Evolutionary conservation across 2,797 vertebrate species (phyloP), one percentile per base, ranked within the genome.

Genomic region (Anguilla obscura): DNA sequence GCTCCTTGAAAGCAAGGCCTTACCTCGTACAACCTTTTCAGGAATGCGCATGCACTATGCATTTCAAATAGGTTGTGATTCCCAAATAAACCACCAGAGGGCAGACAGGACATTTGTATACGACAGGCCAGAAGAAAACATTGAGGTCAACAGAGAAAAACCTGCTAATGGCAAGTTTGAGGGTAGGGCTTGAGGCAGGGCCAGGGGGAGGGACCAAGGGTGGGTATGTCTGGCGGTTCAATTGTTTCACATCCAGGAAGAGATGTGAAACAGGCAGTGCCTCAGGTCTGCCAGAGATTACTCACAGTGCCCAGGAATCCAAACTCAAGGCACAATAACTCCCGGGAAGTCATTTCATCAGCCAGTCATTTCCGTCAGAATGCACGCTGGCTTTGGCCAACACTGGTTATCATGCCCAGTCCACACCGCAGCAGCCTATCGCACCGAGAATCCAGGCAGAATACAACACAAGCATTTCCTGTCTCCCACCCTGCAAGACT

Each of bases 271-370:
- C 8, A n/a, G 45, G 7, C 45, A 8, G 21, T n/a, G 24, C 40
- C 7, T 82, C 40, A 36, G 6, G 21, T 50, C 40, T 50, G 79
- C 79, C 79, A 82, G 79, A 82, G 18, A 50, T 82, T 82, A 48
- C 79, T 82, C 79, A 82, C 45, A 24, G 79, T 82, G 45, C 79
- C 45, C 79, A 82, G 79, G 79, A 82, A 82, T 82, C 79, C 45
- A 33, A n/a, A 21, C 33, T 14, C 76, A 80, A 74, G 24, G n/a
- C 36, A 45, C 40, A 80, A 48, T 45, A 45, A 80, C 40, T 24
- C 40, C 36, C 69, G 14, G 9, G 66, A 10, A 74, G 14, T 2
- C 33, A 76, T 76, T 50, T 50, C 45, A 50, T 82, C 79, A 50
- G 79, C 45, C 40, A 9, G 40, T 10, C 45, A 48, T 82, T 82